Conservation (phyloP, 2,797 vertebrate genomes). For the Ficedula albicollis region DNA sequence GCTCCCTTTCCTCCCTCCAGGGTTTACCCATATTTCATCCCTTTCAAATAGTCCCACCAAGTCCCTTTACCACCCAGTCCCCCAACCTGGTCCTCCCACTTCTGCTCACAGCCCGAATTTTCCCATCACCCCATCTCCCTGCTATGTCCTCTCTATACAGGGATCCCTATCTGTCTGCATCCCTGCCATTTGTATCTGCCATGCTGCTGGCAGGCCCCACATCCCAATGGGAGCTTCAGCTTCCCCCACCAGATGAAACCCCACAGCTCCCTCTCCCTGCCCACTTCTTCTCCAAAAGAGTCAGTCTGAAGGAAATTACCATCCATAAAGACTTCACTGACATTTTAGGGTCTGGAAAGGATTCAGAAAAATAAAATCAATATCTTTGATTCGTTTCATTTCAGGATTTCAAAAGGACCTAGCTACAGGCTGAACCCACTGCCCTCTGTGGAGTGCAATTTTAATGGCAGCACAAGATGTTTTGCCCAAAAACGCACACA, state of each 20-base stretch:
- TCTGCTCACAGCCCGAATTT: background rate
- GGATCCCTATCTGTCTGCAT: background rate
- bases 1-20: background rate
- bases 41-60: background rate
- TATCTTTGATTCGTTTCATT: background rate
- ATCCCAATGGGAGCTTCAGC: background rate
- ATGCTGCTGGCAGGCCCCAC: background rate
- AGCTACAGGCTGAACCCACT: background rate
- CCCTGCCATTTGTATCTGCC: background rate
- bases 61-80: background rate
- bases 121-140: background rate
- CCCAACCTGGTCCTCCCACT: background rate
- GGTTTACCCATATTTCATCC: background rate
- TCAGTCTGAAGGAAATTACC: background rate
- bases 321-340: background rate
- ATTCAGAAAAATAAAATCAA: background rate
- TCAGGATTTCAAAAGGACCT: background rate
- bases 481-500: background rate
- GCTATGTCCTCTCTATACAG: background rate
- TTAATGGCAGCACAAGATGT: background rate
- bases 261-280: background rate
- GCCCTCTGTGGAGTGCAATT: background rate
- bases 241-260: background rate
- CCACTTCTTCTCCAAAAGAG: background rate
- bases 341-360: background rate